phyloP scores from a whole-genome alignment of 2,113 vertebrate genomes.

The Microtus oregoni region DNA sequence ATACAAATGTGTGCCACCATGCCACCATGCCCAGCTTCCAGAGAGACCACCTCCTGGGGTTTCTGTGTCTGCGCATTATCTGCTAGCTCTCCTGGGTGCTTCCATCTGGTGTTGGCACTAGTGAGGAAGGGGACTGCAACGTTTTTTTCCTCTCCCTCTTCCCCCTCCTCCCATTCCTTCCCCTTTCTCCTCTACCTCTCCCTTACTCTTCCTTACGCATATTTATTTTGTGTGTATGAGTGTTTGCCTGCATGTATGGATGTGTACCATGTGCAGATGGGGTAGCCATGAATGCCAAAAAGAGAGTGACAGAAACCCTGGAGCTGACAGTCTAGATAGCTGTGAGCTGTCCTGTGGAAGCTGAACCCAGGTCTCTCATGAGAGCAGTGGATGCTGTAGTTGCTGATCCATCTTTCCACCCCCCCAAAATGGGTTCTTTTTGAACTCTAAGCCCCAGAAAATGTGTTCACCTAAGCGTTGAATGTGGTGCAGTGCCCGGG shows the following conservation, averaged over 20 bases:
- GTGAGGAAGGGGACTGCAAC: not conserved
- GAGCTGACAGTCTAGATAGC: not conserved
- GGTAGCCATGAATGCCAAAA: not conserved
- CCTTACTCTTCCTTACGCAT: not conserved
- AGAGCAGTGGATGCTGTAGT: not conserved
- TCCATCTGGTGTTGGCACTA: not conserved
- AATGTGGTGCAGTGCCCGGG: not conserved
- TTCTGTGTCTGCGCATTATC: not conserved
- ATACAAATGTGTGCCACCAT: not conserved
- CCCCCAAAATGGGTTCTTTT: not conserved
- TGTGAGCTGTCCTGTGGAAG: not conserved
- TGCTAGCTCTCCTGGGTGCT: not conserved
- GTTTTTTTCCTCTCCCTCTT: not conserved
- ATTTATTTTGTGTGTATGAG: too few species aligned
- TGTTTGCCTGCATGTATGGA: not conserved
- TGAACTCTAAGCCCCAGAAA: not conserved
- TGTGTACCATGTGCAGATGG: not conserved
- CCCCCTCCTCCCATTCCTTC: not conserved
- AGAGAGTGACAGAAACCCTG: not conserved
- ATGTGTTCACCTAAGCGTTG: not conserved
- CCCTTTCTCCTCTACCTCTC: not conserved
- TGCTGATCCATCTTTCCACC: not conserved
- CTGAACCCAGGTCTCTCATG: not conserved
- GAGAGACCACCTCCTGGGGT: too few species aligned
- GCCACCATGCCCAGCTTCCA: not conserved